Percentiles rank a stretch among this genome's conserved stretches.
These are phyloP conservation scores for Pteruthius melanotis DNA, from an alignment of 2,113 vertebrate genomes.

Conservation along the genomic window DNA sequence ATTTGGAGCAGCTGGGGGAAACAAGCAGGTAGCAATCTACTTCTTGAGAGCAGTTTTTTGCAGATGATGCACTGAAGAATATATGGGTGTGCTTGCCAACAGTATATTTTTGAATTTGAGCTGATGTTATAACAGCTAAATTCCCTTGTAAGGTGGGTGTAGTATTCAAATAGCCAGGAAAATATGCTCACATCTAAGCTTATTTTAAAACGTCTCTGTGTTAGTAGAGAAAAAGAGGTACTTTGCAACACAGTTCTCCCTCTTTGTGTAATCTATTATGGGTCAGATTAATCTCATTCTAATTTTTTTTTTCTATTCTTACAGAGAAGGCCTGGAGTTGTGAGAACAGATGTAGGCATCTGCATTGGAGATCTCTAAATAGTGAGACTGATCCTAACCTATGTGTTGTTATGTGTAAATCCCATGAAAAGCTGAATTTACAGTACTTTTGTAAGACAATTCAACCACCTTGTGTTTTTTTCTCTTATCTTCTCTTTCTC, in stretches of 20 bases:
- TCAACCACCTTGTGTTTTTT: neutral
- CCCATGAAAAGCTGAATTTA: neutral
- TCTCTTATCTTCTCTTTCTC: no score
- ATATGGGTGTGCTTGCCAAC: neutral
- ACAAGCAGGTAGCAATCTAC: neutral
- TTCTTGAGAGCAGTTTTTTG: neutral
- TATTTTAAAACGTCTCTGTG: neutral
- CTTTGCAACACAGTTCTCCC: neutral
- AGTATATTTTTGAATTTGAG: neutral
- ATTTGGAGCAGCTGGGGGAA: neutral
- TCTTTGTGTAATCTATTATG: neutral
- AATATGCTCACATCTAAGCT: neutral
- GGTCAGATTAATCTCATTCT: neutral
- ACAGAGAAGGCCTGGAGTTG: neutral
- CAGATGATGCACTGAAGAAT: neutral
- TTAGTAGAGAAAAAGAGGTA: neutral
- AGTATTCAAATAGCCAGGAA: neutral
- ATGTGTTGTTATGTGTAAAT: neutral
- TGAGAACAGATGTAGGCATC: neutral
- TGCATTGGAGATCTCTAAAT: neutral
- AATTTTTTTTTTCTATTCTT: neutral
- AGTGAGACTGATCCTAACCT: neutral
- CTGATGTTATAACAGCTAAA: neutral
- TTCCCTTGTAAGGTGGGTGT: neutral
- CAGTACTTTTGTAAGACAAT: neutral